Evolutionary conservation across 2,888 invertebrate genomes (phyloP).

Genomic region (Meteorus cinctellus): DNA sequence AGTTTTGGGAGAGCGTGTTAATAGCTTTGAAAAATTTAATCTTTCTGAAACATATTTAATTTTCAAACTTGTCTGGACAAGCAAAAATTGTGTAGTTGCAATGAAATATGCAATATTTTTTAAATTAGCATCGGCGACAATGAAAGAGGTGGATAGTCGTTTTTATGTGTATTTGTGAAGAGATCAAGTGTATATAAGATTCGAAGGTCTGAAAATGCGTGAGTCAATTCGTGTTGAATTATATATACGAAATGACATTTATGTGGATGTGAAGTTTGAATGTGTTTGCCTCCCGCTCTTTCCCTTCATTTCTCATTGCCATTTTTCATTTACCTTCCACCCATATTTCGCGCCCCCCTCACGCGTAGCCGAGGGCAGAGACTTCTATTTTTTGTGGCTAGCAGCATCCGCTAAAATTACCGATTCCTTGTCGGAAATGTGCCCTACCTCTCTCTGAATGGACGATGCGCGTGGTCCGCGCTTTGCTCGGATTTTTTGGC

Average conservation of each 20-base stretch:
- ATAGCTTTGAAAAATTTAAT: too few species aligned
- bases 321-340: slow-evolving; percentile 30
- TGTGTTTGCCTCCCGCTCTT: slow-evolving; percentile 2
- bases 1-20: too few species aligned
- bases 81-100: too few species aligned
- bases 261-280: background rate
- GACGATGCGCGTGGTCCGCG: slow-evolving; percentile 38
- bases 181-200: background rate
- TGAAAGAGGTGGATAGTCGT: too few species aligned
- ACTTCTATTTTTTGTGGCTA: slow-evolving; percentile 20
- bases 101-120: too few species aligned
- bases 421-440: slow-evolving; percentile 43
- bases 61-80: too few species aligned
- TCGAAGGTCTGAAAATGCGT: background rate
- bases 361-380: background rate
- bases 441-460: slow-evolving; percentile 20
- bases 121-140: too few species aligned
- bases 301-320: slow-evolving; percentile 29
- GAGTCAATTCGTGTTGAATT: background rate
- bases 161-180: background rate
- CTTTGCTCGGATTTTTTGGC: slow-evolving; percentile 46
- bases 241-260: background rate
- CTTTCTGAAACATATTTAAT: too few species aligned
- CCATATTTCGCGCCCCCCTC: slow-evolving; percentile 20
- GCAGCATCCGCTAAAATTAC: slow-evolving; percentile 46